These are phyloP conservation scores for Lasioglossum morio DNA, from an alignment of 2,888 invertebrate genomes.

Conservation along the genomic window DNA sequence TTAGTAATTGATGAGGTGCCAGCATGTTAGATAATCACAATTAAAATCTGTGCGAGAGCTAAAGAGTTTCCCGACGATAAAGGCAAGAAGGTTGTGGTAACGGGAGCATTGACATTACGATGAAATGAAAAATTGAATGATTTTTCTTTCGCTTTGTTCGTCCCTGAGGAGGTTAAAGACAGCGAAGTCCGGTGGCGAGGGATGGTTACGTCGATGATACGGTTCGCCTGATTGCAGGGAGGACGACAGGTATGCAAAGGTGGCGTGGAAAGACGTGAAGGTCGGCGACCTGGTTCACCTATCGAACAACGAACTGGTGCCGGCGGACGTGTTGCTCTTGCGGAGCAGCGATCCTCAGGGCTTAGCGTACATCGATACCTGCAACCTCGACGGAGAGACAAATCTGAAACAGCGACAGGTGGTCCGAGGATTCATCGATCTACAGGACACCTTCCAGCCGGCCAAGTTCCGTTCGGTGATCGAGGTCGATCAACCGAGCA, in stretches of 20 bases:
- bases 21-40: too few species aligned
- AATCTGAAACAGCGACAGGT: slow-evolving; percentile 97
- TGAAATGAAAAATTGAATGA: not conserved
- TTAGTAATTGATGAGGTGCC: too few species aligned
- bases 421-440: slow-evolving; percentile 90
- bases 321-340: slow-evolving; percentile 96
- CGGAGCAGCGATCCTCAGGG: slow-evolving; percentile 95
- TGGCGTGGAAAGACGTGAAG: slow-evolving; percentile 95
- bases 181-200: not conserved
- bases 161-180: not conserved
- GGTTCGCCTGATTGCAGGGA: slow-evolving; percentile 87
- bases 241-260: slow-evolving; percentile 92
- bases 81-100: not conserved
- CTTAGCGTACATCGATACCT: slow-evolving; percentile 97
- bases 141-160: not conserved
- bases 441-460: slow-evolving; percentile 91
- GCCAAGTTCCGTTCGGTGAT: slow-evolving; percentile 93
- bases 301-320: slow-evolving; percentile 98
- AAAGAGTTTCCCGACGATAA: not conserved
- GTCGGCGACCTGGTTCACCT: slow-evolving; percentile 98
- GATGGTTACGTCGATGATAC: not conserved
- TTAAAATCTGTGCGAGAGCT: not conserved
- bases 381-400: slow-evolving; percentile 98
- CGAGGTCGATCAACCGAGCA: slow-evolving; percentile 97
- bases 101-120: not conserved